Conservation (phyloP, 2,113 vertebrate genomes). For the Bucco capensis region DNA sequence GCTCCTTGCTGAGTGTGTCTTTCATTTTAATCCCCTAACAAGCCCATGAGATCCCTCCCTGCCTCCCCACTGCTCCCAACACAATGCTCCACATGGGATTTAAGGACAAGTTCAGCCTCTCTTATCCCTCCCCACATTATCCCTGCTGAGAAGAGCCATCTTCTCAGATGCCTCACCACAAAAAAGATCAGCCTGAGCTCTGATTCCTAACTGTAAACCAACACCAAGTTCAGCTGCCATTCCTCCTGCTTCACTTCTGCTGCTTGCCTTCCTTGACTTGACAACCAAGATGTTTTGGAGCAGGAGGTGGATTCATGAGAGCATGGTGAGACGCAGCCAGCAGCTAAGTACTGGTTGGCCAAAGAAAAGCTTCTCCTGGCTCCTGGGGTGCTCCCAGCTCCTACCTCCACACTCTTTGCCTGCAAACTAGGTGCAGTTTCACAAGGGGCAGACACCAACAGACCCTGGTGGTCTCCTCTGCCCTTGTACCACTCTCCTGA, state of each 20-base stretch:
- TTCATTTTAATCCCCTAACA: background rate
- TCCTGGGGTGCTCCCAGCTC: background rate
- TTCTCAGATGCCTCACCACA: background rate
- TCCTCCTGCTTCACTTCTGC: background rate
- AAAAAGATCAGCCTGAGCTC: background rate
- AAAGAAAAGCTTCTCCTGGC: background rate
- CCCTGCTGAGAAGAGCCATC: background rate
- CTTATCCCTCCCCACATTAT: background rate
- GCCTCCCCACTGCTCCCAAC: background rate
- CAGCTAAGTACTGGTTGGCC: too few species aligned
- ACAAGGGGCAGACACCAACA: background rate
- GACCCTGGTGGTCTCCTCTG: too few species aligned
- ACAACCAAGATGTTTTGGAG: background rate
- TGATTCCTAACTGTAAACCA: background rate
- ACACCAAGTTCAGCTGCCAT: too few species aligned
- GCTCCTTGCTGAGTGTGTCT: accelerated
- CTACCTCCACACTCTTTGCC: background rate
- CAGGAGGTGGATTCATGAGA: background rate
- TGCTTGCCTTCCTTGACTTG: background rate
- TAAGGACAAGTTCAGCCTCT: background rate
- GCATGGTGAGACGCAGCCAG: accelerated
- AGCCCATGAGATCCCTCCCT: background rate
- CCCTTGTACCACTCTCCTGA: background rate
- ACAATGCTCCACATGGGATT: accelerated
- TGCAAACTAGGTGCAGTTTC: background rate